These are phyloP conservation scores for Goniozus legneri DNA, from an alignment of 1,140 invertebrate genomes.

Conservation along the genomic window DNA sequence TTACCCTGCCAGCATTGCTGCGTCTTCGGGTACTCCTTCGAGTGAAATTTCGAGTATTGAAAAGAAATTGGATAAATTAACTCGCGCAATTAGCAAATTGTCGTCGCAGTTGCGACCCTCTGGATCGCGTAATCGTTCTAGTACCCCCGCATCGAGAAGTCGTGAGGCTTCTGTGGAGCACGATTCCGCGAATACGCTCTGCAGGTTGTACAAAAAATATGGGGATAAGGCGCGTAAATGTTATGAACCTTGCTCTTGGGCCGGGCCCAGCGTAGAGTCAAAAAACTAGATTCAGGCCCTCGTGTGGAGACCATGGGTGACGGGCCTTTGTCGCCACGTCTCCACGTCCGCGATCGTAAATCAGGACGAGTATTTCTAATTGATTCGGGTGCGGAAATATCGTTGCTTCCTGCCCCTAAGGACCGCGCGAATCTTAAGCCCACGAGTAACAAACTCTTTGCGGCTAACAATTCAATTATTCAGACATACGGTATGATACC, in stretches of 20 bases:
- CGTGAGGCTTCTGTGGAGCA: background rate
- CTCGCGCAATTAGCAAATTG: background rate
- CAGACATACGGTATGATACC: background rate
- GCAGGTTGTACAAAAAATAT: background rate
- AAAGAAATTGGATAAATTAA: background rate
- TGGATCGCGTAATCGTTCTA: background rate
- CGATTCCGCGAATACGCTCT: background rate
- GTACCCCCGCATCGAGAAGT: background rate
- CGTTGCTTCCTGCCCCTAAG: background rate
- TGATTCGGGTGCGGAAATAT: background rate
- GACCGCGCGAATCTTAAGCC: background rate
- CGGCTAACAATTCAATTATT: slow-evolving; percentile 12
- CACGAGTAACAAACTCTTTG: background rate
- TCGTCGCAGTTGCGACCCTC: background rate
- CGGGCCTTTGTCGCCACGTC: background rate
- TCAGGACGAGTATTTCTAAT: background rate
- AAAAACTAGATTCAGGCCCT: background rate
- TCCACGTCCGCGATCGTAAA: background rate
- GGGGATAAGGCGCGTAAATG: background rate
- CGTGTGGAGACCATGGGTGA: too few species aligned
- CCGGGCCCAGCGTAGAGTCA: background rate
- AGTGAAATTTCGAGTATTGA: background rate
- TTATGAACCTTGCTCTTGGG: background rate
- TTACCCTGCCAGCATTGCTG: background rate
- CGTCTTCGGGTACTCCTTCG: background rate